phyloP scores from a whole-genome alignment of 2,797 vertebrate species.

The Otolemur crassicaudatus region DNA sequence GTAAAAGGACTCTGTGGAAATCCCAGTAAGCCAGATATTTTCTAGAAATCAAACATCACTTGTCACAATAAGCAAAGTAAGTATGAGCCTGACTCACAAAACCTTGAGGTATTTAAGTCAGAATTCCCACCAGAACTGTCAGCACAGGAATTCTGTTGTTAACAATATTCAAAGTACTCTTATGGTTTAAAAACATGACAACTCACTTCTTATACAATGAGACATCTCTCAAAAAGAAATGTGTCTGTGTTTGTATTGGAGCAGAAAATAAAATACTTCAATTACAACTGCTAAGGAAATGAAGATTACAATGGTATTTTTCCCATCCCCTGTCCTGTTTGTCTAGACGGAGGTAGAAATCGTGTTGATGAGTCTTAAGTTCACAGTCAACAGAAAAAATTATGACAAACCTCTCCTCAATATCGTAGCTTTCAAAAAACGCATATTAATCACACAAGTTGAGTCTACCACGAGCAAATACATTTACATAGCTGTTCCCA shows the following conservation, averaged over 20 bases:
- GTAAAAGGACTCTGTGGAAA: background rate
- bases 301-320: conserved; percentile 13
- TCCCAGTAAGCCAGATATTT: background rate
- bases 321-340: background rate
- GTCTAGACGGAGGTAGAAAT: background rate
- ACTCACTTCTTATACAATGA: background rate
- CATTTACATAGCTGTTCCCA: background rate
- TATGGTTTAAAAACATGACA: background rate
- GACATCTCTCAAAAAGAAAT: background rate
- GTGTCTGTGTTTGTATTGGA: background rate
- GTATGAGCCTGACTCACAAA: background rate
- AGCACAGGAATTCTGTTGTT: background rate
- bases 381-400: background rate
- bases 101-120: background rate
- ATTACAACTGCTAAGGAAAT: conserved; percentile 47
- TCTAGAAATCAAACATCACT: background rate
- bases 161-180: background rate
- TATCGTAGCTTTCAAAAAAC: conserved; percentile 6
- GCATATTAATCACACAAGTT: background rate
- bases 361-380: conserved; percentile 40
- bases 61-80: background rate
- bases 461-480: background rate
- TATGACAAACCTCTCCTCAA: background rate
- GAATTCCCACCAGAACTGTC: background rate
- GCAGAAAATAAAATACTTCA: conserved; percentile 44